Evolutionary conservation across 2,888 invertebrate genomes (phyloP), one percentile per base, ranked within the genome.

Genomic region (Drosophila setosimentum): DNA sequence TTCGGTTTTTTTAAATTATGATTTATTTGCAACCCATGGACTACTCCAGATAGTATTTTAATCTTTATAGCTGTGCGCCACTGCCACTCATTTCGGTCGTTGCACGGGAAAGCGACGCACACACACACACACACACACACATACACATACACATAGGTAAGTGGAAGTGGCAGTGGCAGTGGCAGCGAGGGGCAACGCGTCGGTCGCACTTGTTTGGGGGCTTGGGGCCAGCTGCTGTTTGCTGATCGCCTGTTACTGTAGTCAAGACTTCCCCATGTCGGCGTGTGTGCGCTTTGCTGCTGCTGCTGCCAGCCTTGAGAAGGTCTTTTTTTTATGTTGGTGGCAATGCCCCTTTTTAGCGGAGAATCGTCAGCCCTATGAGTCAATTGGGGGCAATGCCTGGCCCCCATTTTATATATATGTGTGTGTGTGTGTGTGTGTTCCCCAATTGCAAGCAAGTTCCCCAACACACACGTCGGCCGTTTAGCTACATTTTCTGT

Each of bases 191-290:
- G 45, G 45, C 45, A 45, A 45, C 45, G 45, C 24, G 45, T 4
- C 16, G 45, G 24, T 45, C 24, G 45, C 24, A 24, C 45, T 45
- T 24, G 37, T 30, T n/a, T 53, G 18, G 10, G 21, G 16, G 53
- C 21, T 40, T 30, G 32, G 21, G 18, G 54, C n/a, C 33, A 8
- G 16, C n/a, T 21, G 27, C 30, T 21, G 21, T 57, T 48, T 50
- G 57, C 42, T 40, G 29, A 35, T 78, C 86, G 90, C 92, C 93
- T 92, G 88, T 76, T 88, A 84, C 76, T 76, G 83, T 85, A 91
- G 91, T 91, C 90, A 91, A 91, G 92, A 91, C 92, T 92, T 92
- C 92, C 92, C 92, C 92, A 92, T 92, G 93, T 92, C 92, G 92
- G 72, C 84, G 91, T 87, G 88, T 91, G 91, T 91, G 83, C 82